Conservation (phyloP, 2,888 invertebrate genomes). For the Ophion slaviceki region DNA sequence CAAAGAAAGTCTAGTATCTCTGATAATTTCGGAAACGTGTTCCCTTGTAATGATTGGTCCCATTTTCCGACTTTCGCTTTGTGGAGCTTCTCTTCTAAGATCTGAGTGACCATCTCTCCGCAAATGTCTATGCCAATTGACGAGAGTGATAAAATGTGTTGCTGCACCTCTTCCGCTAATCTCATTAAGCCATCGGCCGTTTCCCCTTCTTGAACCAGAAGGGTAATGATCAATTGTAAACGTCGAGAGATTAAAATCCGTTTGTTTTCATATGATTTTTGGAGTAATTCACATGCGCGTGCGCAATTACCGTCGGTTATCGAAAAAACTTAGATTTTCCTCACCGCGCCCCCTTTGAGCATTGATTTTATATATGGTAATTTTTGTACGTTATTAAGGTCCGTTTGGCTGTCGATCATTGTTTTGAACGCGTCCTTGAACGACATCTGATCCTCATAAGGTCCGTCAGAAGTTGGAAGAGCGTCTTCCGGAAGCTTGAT, state of each 20-base stretch:
- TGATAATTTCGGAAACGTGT: too few relatives aligned
- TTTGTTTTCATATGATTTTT: conserved; percentile 33
- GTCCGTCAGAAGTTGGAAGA: conserved; percentile 33
- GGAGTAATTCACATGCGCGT: conserved; percentile 19
- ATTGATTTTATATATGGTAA: conserved; percentile 17
- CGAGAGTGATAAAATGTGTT: background rate
- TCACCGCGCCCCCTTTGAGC: conserved; percentile 26
- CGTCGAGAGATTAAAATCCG: conserved; percentile 6
- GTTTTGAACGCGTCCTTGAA: conserved; percentile 21
- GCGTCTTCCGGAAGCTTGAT: conserved; percentile 18
- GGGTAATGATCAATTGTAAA: background rate
- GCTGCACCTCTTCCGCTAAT: conserved; percentile 11
- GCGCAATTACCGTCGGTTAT: conserved; percentile 27
- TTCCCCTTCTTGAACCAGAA: conserved; percentile 23
- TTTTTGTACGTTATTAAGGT: conserved; percentile 12
- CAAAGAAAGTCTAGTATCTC: too few relatives aligned
- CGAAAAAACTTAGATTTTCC: conserved; percentile 24
- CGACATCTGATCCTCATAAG: conserved; percentile 10
- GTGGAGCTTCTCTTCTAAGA: background rate
- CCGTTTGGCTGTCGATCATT: conserved; percentile 1
- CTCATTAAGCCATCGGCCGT: background rate
- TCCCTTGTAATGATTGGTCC: too few relatives aligned
- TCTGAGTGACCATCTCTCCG: background rate
- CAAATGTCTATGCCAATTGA: background rate
- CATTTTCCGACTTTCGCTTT: background rate